Evolutionary conservation across 1,140 invertebrate species (phyloP), one percentile per base, ranked within the genome.

Genomic region (Drosophila tristis): DNA sequence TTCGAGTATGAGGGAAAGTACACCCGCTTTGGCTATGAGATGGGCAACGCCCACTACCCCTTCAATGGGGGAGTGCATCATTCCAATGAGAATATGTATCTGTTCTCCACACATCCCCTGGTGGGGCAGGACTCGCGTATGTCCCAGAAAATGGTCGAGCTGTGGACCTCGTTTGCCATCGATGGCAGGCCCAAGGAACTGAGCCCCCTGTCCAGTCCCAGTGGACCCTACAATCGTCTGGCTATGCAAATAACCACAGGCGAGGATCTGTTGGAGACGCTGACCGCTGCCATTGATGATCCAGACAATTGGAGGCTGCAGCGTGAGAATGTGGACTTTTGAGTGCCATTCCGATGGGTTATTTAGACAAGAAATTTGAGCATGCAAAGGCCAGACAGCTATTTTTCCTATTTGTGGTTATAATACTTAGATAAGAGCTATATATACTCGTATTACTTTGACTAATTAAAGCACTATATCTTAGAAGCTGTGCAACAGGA

Each of bases 31-130:
- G 92, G 92, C 13, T 93, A 91, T 71, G 92, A 91, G 42, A 61
- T 82, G 3, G 81, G 79, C 43, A 92, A 90, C 16, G 56, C 60
- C 0, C 91, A 92, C 43, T 92, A 92, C 78, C 92, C 92, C 2
- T 93, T 92, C 8, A 81, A 92, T 54, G 92, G 92, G 5, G 92
- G 92, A 13, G 87, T 91, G 5, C 92, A 92, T 66, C 92, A 93
- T 73, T 92, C 92, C 0, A 80, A 92, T 53, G 92, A 93, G 48
- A 87, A 92, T 53, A 79, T 93, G 7, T 92, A 92, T 49, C 47
- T 93, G 0, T 92, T 92, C 64, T 78, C 91, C 15, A 90, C 78
- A 2, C 81, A 91, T 67, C 51, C 59, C 0, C 53, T 93, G 23
- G 79, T 80, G 51, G 79, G 61, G 5, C n/a, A 90, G 9, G 92